Evolutionary conservation across 2,113 vertebrate genomes (phyloP).

Genomic region (Boulengeromyrus knoepffleri): DNA sequence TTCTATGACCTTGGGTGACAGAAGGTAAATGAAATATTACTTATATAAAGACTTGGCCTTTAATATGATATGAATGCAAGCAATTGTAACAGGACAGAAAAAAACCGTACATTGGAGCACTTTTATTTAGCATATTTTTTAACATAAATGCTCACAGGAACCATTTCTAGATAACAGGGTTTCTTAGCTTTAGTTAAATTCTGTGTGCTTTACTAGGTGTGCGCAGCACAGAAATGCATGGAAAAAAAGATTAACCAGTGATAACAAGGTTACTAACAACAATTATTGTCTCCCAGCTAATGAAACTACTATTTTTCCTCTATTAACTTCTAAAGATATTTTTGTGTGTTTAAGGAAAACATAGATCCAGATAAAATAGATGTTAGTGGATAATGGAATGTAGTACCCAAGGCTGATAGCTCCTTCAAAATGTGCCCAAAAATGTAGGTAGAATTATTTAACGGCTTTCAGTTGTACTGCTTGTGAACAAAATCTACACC

Average conservation of each 20-base stretch:
- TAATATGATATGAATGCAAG: background rate
- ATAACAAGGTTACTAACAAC: background rate
- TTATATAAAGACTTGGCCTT: background rate
- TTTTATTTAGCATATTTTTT: background rate
- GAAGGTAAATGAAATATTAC: background rate
- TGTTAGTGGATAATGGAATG: background rate
- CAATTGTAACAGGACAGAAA: background rate
- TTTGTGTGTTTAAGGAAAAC: background rate
- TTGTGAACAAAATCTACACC: background rate
- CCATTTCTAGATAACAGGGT: background rate
- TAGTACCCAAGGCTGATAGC: background rate
- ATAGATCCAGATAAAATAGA: background rate
- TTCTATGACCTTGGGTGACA: background rate
- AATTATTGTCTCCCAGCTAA: background rate
- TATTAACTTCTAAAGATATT: background rate
- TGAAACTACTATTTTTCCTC: background rate
- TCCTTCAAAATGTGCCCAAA: background rate
- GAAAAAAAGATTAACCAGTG: background rate
- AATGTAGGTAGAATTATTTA: background rate
- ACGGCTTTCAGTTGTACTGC: background rate
- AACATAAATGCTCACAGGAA: background rate
- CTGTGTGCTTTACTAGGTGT: background rate
- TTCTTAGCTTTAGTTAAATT: background rate
- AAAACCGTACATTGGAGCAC: background rate
- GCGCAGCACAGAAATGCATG: background rate